Evolutionary conservation across 1,140 invertebrate species (phyloP), one percentile per base, ranked within the genome.

Genomic region (Drosophila orosa): DNA sequence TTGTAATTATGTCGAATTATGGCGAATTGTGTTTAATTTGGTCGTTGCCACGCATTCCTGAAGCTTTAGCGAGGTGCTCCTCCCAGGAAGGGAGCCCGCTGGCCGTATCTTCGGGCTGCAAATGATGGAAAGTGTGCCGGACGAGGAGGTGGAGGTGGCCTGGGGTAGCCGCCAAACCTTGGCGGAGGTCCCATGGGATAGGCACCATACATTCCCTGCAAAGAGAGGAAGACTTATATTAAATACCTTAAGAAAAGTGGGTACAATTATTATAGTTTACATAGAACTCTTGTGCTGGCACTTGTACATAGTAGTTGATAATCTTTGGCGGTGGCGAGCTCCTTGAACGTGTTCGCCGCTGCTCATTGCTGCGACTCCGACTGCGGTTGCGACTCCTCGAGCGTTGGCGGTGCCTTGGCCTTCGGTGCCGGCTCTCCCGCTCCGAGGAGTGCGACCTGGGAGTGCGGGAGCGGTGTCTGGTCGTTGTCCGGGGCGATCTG

Each of bases 1-100:
- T 81, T 85, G 73, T 86, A 85, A 85, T 81, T 85, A 85, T 81
- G 74, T 71, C 79, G 74, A 73, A 57, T 27, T 27, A 27, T 47
- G 61, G 19, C 10, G 24, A 39, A n/a, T n/a, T n/a, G 12, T 62
- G 33, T 68, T 10, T 69, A 83, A 59, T 66, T 47, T 44, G 69
- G 80, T 22, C 62, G 40, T 19, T 42, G 63, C 27, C 74, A 59
- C 10, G 50, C 40, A 37, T 58, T 80, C 35, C 68, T 63, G 47
- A 71, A 86, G 24, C 52, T 52, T 9, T 52, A 85, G 15, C 68
- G 52, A 2, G 54, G 69, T 12, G 42, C 31, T 40, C 56, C 54
- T 44, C 31, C 6, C 10, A 22, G 5, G 9, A 47, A 74, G 9
- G 45, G 35, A 8, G 60, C 60, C 1, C 60, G 78, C 45, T 57